These are phyloP conservation scores for Nothobranchius furzeri DNA, from an alignment of 2,113 vertebrate species.

Conservation along the genomic window DNA sequence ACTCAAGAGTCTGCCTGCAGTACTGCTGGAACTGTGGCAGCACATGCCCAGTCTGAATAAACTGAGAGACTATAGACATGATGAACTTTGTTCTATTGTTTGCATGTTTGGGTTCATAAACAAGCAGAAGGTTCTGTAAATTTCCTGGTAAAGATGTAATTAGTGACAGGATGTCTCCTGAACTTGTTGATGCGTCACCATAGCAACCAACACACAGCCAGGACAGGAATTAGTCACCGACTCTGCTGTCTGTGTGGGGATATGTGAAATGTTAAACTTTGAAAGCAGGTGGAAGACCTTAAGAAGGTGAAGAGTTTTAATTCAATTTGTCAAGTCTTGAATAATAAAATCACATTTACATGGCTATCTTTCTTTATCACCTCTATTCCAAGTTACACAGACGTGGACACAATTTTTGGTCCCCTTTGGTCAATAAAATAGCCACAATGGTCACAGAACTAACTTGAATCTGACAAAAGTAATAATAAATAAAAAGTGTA, in stretches of 20 bases:
- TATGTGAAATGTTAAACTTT: slow-evolving; percentile 1
- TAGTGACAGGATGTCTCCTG: slow-evolving; percentile 10
- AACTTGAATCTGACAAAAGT: too few species aligned
- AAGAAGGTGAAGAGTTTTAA: too few species aligned
- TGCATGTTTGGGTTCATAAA: background rate
- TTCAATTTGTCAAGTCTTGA: background rate
- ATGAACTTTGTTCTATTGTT: background rate
- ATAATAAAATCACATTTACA: too few species aligned
- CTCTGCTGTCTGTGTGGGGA: slow-evolving; percentile 20
- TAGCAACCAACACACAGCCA: slow-evolving; percentile 8
- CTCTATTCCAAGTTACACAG: too few species aligned
- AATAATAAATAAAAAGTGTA: too few species aligned
- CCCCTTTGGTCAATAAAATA: too few species aligned
- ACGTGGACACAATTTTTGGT: too few species aligned
- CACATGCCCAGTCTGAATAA: slow-evolving; percentile 7
- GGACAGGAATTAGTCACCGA: slow-evolving; percentile 46
- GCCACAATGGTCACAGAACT: too few species aligned
- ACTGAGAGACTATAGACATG: background rate
- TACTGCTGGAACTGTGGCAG: too few species aligned
- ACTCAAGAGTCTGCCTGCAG: slow-evolving; percentile 1
- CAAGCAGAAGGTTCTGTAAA: background rate
- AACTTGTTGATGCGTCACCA: slow-evolving; percentile 18
- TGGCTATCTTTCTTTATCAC: too few species aligned
- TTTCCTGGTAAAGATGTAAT: slow-evolving; percentile 8
- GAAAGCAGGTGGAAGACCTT: background rate